Percentiles rank a stretch among this genome's conserved stretches.
These are phyloP conservation scores for Tribolium freemani DNA, from an alignment of 2,888 invertebrate genomes.

Conservation along the genomic window DNA sequence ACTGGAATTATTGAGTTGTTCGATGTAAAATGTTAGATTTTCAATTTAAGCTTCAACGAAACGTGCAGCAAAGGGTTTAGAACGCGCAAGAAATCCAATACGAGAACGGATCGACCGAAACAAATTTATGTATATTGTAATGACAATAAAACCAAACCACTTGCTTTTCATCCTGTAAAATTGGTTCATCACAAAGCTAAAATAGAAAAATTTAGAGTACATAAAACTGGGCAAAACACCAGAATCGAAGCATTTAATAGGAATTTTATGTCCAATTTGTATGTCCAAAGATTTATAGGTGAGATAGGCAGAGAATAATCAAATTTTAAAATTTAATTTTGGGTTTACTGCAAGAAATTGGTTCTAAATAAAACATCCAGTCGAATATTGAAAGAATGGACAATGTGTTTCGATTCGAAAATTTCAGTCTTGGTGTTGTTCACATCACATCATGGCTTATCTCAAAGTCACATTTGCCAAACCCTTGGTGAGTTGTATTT, in stretches of 20 bases:
- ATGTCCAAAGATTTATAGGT: not conserved
- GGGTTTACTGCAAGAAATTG: not conserved
- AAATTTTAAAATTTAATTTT: not conserved
- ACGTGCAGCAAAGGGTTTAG: not conserved
- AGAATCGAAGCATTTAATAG: not conserved
- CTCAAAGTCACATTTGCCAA: constrained; percentile 25
- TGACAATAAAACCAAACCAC: not conserved
- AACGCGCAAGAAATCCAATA: not conserved
- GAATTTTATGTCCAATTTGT: not conserved
- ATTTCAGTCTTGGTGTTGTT: constrained; percentile 1
- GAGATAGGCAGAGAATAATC: not conserved
- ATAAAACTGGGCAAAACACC: not conserved
- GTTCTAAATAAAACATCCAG: no score
- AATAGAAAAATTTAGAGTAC: no score
- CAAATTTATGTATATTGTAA: not conserved
- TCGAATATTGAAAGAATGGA: not conserved
- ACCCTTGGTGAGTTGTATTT: constrained; percentile 14
- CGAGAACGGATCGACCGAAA: not conserved
- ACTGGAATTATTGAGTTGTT: not conserved
- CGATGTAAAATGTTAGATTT: not conserved
- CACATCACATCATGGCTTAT: not conserved
- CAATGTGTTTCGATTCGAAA: constrained; percentile 2
- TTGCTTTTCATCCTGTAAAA: not conserved
- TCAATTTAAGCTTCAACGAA: not conserved
- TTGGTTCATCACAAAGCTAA: not conserved